These are phyloP conservation scores for Caradrina clavipalpis DNA, from an alignment of 2,888 invertebrate species.

Conservation along the genomic window DNA sequence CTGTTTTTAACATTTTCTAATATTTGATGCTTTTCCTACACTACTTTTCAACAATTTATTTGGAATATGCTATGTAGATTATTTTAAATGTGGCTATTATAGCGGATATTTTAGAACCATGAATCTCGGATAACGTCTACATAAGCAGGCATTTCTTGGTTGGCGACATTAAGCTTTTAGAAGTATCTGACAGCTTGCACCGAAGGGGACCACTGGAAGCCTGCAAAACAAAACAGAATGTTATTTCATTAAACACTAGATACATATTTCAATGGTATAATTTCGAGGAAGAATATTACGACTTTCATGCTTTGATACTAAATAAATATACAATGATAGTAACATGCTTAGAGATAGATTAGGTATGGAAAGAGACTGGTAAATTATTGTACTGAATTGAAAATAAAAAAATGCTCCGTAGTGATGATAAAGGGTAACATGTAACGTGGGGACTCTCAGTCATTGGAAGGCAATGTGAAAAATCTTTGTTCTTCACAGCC, in stretches of 20 bases:
- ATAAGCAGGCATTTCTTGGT: conserved; percentile 57
- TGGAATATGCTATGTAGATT: conserved; percentile 43
- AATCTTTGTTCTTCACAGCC: too few relatives aligned
- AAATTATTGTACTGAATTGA: background rate
- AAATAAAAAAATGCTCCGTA: background rate
- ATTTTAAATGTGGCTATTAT: conserved; percentile 41
- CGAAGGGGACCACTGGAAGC: conserved; percentile 75
- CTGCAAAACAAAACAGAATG: conserved; percentile 69
- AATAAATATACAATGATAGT: conserved; percentile 11
- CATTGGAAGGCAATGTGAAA: too few relatives aligned
- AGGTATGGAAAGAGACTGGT: background rate
- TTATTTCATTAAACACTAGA: conserved; percentile 12
- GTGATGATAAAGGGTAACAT: background rate
- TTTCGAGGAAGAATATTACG: background rate
- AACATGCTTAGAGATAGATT: conserved; percentile 13
- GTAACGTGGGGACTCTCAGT: background rate
- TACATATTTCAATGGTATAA: background rate
- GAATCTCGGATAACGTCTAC: conserved; percentile 41
- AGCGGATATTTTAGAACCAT: conserved; percentile 45
- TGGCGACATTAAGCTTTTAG: conserved; percentile 59
- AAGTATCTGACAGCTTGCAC: conserved; percentile 71
- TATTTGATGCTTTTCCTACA: conserved; percentile 21
- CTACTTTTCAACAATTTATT: conserved; percentile 49
- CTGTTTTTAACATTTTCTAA: conserved; percentile 41
- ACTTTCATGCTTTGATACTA: conserved; percentile 25